Evolutionary conservation across 2,797 vertebrate genomes (phyloP).

Genomic region (Eulemur coronatus): DNA sequence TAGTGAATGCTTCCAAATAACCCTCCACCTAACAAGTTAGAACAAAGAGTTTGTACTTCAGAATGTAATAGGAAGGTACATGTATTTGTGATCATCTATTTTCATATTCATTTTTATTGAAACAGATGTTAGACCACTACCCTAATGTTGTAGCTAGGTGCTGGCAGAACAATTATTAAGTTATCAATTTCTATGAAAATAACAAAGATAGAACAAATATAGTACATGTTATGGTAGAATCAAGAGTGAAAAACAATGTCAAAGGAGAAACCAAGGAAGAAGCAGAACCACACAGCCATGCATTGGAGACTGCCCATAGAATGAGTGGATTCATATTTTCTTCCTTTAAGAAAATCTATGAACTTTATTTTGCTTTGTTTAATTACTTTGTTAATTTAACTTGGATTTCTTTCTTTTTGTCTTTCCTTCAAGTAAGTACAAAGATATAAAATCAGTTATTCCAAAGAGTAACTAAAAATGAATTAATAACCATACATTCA

Average conservation of each 20-base stretch:
- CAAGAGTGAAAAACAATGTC: neutral
- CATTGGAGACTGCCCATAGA: neutral
- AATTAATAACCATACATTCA: constrained; percentile 11
- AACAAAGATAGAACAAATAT: neutral
- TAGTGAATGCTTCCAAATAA: neutral
- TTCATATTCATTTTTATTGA: neutral
- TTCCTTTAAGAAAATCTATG: neutral
- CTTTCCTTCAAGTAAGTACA: neutral
- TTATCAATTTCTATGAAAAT: neutral
- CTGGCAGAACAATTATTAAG: neutral
- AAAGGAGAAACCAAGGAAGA: neutral
- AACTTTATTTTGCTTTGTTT: neutral
- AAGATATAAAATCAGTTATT: neutral
- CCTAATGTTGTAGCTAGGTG: neutral
- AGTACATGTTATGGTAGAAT: neutral
- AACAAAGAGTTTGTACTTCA: neutral
- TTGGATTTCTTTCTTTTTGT: neutral
- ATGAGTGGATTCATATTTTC: neutral
- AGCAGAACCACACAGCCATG: neutral
- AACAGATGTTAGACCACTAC: neutral
- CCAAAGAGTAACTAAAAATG: neutral
- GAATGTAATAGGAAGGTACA: neutral
- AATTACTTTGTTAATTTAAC: neutral
- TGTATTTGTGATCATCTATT: neutral
- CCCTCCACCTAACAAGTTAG: neutral